These are phyloP conservation scores for Eciton burchellii DNA, from an alignment of 1,140 invertebrate species.

Conservation along the genomic window DNA sequence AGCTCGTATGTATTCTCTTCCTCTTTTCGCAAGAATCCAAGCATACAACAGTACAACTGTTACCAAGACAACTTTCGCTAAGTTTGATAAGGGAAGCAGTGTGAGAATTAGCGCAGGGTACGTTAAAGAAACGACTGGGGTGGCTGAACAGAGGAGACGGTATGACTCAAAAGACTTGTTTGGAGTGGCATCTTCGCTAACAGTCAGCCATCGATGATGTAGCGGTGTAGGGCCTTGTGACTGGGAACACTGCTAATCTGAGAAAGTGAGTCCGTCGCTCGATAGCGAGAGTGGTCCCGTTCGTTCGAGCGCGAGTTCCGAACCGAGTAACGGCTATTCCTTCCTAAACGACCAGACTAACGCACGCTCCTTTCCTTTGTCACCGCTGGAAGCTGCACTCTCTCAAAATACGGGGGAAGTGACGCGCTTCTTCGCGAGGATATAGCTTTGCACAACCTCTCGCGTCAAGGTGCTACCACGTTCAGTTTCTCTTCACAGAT, in stretches of 20 bases:
- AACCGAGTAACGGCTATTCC: not conserved
- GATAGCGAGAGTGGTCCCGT: constrained; percentile 73
- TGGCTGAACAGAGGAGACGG: constrained; percentile 29
- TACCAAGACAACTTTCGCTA: constrained; percentile 75
- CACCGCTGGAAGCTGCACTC: not conserved
- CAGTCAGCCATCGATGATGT: constrained; percentile 69
- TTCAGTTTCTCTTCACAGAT: constrained; percentile 14
- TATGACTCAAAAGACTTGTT: constrained; percentile 59
- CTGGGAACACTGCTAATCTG: constrained; percentile 73
- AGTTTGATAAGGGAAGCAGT: constrained; percentile 82
- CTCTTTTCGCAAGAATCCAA: constrained; percentile 72
- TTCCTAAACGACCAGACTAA: not conserved
- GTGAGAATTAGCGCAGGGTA: constrained; percentile 78
- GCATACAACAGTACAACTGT: constrained; percentile 76
- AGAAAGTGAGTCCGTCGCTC: constrained; percentile 69
- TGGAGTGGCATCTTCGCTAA: constrained; percentile 78
- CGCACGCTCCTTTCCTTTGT: not conserved
- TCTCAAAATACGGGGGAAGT: too few relatives aligned
- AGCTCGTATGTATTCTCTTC: constrained; percentile 62
- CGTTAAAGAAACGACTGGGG: constrained; percentile 64
- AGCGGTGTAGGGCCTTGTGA: constrained; percentile 47
- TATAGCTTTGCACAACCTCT: constrained; percentile 12
- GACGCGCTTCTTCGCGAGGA: constrained; percentile 33
- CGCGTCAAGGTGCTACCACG: not conserved
- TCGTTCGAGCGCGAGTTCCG: not conserved